Conservation (phyloP, 2,797 vertebrate genomes). For the Amphiprion clarkii region DNA sequence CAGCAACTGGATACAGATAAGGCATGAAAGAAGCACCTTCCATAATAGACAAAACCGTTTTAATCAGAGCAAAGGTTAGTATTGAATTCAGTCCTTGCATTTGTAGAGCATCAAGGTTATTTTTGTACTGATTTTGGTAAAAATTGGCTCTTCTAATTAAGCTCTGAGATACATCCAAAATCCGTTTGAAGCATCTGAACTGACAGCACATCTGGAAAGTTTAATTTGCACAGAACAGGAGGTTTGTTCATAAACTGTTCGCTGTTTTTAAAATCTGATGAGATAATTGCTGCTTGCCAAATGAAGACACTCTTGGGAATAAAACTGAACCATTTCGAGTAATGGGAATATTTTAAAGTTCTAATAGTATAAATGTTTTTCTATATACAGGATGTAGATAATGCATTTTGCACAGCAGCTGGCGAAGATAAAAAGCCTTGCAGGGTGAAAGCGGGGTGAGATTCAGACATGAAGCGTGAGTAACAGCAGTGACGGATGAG, state of each 20-base stretch:
- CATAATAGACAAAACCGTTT: no score
- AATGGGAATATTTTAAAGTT: background rate
- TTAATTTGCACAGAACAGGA: background rate
- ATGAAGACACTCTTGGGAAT: background rate
- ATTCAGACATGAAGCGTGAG: slow-evolving; percentile 27
- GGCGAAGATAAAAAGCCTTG: slow-evolving; percentile 20
- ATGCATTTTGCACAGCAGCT: slow-evolving; percentile 32
- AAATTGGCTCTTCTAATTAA: background rate
- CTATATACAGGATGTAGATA: background rate
- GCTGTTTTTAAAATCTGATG: background rate
- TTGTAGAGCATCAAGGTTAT: no score
- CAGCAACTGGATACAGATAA: no score
- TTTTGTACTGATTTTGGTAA: no score
- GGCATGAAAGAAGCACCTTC: no score
- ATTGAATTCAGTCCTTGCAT: no score
- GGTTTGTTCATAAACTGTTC: background rate
- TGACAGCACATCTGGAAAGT: slow-evolving; percentile 5
- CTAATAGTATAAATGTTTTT: background rate
- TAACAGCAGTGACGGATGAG: slow-evolving; percentile 45
- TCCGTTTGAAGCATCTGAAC: background rate
- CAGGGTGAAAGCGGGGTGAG: slow-evolving; percentile 37
- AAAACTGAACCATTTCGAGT: background rate
- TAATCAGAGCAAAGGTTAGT: no score
- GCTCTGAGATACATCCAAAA: background rate
- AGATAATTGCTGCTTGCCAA: background rate